phyloP scores from a whole-genome alignment of 2,113 vertebrate species.

The Hoplias malabaricus region DNA sequence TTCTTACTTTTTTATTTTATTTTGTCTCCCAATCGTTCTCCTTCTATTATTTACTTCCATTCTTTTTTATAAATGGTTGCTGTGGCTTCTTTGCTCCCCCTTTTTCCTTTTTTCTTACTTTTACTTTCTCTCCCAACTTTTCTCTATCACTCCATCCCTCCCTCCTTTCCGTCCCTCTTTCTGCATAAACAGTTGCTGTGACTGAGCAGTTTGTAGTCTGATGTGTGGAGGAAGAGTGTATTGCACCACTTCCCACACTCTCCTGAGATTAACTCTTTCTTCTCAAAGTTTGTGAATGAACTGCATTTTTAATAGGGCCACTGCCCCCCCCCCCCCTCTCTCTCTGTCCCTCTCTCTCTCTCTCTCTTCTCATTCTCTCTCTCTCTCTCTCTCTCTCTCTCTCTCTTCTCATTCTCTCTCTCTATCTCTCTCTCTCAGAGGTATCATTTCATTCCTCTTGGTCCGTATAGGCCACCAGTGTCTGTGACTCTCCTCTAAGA shows the following conservation, averaged over 20 bases:
- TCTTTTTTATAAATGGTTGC: too few relatives aligned
- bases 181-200: too few relatives aligned
- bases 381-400: constrained; percentile 38
- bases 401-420: constrained; percentile 38
- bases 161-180: neutral
- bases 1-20: too few relatives aligned
- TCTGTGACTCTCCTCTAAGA: constrained; percentile 17
- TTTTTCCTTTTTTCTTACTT: neutral
- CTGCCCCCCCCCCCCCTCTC: neutral
- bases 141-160: neutral
- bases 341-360: constrained; percentile 32
- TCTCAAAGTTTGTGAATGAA: constrained; percentile 24
- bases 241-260: neutral
- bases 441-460: constrained; percentile 40
- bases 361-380: constrained; percentile 42
- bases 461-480: constrained; percentile 11
- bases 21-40: too few relatives aligned
- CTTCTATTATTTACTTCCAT: too few relatives aligned
- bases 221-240: too few relatives aligned
- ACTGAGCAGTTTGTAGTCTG: too few relatives aligned
- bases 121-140: neutral
- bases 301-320: constrained; percentile 34
- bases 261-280: neutral
- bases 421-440: constrained; percentile 41
- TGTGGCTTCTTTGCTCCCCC: too few relatives aligned